Percentiles rank a stretch among this genome's conserved stretches.
Evolutionary conservation across 2,113 vertebrate genomes (phyloP).

Genomic region (Dermatemys mawii): DNA sequence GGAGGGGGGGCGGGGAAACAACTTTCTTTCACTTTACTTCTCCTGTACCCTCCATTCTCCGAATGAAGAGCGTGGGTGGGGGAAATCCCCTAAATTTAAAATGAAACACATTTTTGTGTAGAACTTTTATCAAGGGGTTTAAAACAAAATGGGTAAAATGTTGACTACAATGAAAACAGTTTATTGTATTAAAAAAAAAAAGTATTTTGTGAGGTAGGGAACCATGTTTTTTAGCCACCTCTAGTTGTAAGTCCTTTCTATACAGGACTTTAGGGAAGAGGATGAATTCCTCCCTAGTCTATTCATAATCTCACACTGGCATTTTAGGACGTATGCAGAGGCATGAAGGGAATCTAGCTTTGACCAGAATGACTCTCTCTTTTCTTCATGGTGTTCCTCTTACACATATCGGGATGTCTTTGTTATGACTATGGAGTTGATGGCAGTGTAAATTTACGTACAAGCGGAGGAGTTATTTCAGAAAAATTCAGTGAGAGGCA

Average conservation of each 20-base stretch:
- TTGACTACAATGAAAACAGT: not conserved
- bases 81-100: not conserved
- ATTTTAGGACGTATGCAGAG: not conserved
- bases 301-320: not conserved
- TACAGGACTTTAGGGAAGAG: not conserved
- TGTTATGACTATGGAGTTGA: not conserved
- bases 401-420: fast-evolving
- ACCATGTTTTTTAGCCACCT: not conserved
- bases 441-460: not conserved
- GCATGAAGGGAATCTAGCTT: not conserved
- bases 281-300: not conserved
- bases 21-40: not conserved
- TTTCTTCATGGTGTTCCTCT: not conserved
- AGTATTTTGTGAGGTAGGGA: not conserved
- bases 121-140: not conserved
- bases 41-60: not conserved
- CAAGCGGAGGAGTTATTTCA: not conserved
- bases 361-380: not conserved
- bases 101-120: not conserved
- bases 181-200: not conserved
- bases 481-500: not conserved
- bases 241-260: not conserved
- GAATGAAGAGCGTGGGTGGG: not conserved
- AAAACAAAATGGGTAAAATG: not conserved
- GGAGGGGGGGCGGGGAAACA: not conserved